A percentile compares a stretch with the other conserved stretches of the same genome.
phyloP scores from a whole-genome alignment of 1,140 invertebrate species.

The Bathynomus jamesi region DNA sequence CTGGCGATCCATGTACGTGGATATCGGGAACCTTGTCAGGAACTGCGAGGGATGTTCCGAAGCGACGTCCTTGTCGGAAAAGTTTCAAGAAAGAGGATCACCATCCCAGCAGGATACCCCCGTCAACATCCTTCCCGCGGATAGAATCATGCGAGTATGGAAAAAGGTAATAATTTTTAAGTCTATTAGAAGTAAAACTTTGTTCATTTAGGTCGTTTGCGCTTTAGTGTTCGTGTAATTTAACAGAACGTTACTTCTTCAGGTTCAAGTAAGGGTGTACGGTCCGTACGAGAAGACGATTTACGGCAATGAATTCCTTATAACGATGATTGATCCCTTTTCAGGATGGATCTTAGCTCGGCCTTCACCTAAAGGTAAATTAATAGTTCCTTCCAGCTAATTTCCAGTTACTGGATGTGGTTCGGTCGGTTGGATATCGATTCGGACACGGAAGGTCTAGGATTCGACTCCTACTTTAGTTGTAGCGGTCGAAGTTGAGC shows the following conservation, averaged over 20 bases:
- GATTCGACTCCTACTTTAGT: too few species aligned
- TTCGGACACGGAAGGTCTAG: too few species aligned
- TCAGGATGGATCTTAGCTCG: constrained; percentile 41
- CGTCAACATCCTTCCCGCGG: constrained; percentile 23
- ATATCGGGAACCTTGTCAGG: constrained; percentile 40
- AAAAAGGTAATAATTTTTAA: constrained; percentile 30
- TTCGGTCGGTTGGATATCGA: too few species aligned
- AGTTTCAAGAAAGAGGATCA: constrained; percentile 4
- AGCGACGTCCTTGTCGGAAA: background rate
- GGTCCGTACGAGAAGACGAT: constrained; percentile 39
- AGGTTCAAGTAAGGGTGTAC: constrained; percentile 40
- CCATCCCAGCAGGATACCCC: constrained; percentile 19
- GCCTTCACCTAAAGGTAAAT: constrained; percentile 21
- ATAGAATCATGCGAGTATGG: constrained; percentile 33
- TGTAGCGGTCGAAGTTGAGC: too few species aligned
- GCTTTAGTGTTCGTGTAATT: background rate
- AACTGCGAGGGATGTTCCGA: constrained; percentile 40
- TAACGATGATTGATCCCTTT: constrained; percentile 40
- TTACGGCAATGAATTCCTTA: constrained; percentile 37
- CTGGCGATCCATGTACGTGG: constrained; percentile 42
- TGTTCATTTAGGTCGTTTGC: background rate
- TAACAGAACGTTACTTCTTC: too few species aligned
- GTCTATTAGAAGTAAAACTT: constrained; percentile 8
- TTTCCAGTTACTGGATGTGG: too few species aligned
- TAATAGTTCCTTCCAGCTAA: too few species aligned